Evolutionary conservation across 2,797 vertebrate genomes (phyloP).

Genomic region (Gallinago solitaria): DNA sequence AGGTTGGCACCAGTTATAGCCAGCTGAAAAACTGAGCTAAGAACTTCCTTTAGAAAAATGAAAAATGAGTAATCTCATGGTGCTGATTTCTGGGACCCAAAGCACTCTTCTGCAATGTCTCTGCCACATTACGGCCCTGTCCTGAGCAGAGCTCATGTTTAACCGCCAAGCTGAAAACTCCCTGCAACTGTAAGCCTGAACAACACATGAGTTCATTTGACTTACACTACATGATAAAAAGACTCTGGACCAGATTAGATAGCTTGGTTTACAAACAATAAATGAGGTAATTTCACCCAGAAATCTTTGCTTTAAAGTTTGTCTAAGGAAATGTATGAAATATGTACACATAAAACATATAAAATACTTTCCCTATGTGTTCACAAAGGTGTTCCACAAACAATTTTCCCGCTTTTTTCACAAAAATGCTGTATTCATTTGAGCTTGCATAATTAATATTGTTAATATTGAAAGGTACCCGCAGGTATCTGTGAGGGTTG

Average conservation of each 20-base stretch:
- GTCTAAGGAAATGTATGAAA: background rate
- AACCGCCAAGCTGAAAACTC: background rate
- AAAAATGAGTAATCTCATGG: background rate
- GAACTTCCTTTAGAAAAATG: background rate
- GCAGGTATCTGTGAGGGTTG: background rate
- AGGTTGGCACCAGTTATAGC: background rate
- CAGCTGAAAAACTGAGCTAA: background rate
- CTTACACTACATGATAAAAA: background rate
- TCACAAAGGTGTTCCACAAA: background rate
- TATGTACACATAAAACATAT: background rate
- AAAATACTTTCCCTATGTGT: background rate
- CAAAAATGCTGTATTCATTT: accelerated
- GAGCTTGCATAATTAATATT: background rate
- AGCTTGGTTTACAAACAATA: slow-evolving; percentile 33
- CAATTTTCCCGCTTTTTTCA: background rate
- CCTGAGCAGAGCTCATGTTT: background rate
- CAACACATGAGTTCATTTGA: slow-evolving; percentile 23
- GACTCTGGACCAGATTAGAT: slow-evolving; percentile 14
- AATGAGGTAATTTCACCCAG: slow-evolving; percentile 1
- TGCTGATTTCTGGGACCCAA: background rate
- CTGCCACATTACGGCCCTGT: background rate
- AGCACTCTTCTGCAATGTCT: background rate
- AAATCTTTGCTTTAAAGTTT: background rate
- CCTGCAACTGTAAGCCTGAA: background rate
- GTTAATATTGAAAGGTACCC: background rate